Evolutionary conservation across 2,113 vertebrate species (phyloP), one percentile per base, ranked within the genome.

Genomic region (Morone chrysops): DNA sequence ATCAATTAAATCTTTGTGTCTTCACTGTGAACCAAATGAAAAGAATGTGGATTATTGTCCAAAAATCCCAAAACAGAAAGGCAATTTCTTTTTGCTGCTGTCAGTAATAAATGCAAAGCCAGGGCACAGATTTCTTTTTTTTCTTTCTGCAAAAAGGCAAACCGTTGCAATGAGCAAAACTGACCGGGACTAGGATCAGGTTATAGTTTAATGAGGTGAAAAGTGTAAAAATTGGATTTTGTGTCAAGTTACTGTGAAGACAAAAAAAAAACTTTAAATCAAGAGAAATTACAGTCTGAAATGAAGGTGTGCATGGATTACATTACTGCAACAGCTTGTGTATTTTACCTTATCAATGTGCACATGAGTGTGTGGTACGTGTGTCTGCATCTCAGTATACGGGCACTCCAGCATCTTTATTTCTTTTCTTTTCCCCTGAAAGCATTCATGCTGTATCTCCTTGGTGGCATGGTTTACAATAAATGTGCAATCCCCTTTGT

Each of bases 401-500:
- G 12, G 2, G 5, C 53, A 12, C 60, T 54, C 6, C 1, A 41
- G 11, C 31, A 6, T 43, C 47, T 50, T n/a, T 16, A 8, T 74
- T 78, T 75, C 50, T 73, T 57, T 41, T 25, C 16, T 31, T 7
- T 66, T 41, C 6, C 6, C 13, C 22, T 83, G 75, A 66, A 78
- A 75, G 18, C 43, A 4, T 25, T 63, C 4, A 16, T 38, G 40
- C 60, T 2, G 14, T 4, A 40, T 66, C 50, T 74, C 53, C 53
- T 47, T 38, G n/a, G 57, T 41, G 13, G 56, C 31, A 20, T 54
- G 50, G 13, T 54, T 83, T 70, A 31, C 25, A 69, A 69, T 54
- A 25, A 63, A 60, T 72, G 38, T 17, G 53, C 41, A 22, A 25
- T 68, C 63, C 48, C 51, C 73, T 78, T 13, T 72, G 69, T 70